phyloP scores from a whole-genome alignment of 2,888 invertebrate genomes.

The Platycheirus rosarum region DNA sequence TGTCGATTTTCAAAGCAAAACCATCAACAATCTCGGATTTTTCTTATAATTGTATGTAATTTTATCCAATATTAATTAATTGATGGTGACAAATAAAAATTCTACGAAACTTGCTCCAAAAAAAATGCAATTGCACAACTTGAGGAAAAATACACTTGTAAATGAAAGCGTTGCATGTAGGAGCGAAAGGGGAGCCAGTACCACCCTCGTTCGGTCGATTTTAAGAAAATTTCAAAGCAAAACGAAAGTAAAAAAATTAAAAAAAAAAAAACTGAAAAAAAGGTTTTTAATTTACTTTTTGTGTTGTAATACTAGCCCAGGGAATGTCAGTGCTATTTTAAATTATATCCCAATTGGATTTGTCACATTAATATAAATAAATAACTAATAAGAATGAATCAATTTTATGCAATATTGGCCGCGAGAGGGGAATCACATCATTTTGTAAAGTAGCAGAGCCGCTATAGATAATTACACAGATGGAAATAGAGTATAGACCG shows the following conservation, averaged over 20 bases:
- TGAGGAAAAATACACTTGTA: not conserved
- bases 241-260: constrained; percentile 36
- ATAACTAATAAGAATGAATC: not conserved
- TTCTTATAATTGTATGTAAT: not conserved
- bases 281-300: not conserved
- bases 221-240: constrained; percentile 21
- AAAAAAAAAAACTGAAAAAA: not conserved
- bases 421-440: constrained; percentile 57
- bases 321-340: constrained; percentile 15
- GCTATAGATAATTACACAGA: no score
- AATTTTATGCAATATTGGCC: constrained; percentile 52
- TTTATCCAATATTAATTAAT: no score
- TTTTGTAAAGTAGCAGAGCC: no score
- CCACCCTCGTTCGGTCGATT: constrained; percentile 28
- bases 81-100: no score
- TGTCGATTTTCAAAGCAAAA: constrained; percentile 15
- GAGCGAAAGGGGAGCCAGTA: not conserved
- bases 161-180: not conserved
- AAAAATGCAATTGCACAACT: constrained; percentile 13
- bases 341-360: not conserved
- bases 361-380: not conserved
- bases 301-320: constrained; percentile 15
- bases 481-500: no score
- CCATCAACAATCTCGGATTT: constrained; percentile 1
- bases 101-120: not conserved